These are phyloP conservation scores for Microcebus jonahi DNA, from an alignment of 2,113 vertebrate species.

Conservation along the genomic window DNA sequence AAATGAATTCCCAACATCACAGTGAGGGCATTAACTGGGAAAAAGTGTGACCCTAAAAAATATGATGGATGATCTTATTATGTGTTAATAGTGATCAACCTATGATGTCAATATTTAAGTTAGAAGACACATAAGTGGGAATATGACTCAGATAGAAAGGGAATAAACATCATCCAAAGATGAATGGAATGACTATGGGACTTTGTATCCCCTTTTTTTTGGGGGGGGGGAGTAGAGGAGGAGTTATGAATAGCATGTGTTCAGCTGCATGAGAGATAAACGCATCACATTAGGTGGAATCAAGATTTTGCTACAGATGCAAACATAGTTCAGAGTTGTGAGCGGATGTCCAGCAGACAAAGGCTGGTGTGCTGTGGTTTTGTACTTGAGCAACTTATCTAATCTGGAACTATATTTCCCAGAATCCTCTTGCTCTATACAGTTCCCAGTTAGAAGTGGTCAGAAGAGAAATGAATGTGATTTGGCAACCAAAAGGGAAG, in stretches of 20 bases:
- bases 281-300: neutral
- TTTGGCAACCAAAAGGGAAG: neutral
- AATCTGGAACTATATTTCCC: neutral
- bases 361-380: neutral
- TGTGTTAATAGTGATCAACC: neutral
- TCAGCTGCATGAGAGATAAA: neutral
- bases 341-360: neutral
- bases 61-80: neutral
- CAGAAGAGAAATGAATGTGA: neutral
- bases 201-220: neutral
- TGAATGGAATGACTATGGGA: neutral
- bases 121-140: neutral
- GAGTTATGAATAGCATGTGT: neutral
- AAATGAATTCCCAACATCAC: neutral
- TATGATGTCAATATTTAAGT: neutral
- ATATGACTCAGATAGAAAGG: neutral
- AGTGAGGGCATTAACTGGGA: neutral
- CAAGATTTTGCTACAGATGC: neutral
- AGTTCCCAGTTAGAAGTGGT: neutral
- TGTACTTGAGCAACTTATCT: neutral
- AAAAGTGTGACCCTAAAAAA: neutral
- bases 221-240: neutral
- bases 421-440: neutral
- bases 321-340: neutral
- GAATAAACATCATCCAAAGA: neutral